These are phyloP conservation scores for Parapsyche elsis DNA, from an alignment of 1,140 invertebrate genomes.

Conservation along the genomic window DNA sequence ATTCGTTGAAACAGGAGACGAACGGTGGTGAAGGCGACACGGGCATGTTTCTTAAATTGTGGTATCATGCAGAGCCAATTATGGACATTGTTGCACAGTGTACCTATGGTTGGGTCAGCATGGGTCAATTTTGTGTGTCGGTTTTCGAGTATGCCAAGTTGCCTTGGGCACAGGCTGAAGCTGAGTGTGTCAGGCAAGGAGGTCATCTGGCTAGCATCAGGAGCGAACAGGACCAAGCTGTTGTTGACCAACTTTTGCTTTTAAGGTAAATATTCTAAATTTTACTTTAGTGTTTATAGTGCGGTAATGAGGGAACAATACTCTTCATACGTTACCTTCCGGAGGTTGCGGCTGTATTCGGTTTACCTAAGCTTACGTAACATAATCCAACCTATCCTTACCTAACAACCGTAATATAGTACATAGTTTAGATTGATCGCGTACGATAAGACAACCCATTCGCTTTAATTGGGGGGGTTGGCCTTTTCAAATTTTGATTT, in stretches of 20 bases:
- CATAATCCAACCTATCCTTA: too few species aligned
- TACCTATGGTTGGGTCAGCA: constrained; percentile 73
- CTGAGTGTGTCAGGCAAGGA: constrained; percentile 70
- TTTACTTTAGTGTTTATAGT: too few species aligned
- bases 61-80: constrained; percentile 68
- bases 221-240: constrained; percentile 70
- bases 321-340: too few species aligned
- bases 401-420: too few species aligned
- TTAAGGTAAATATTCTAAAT: constrained; percentile 66
- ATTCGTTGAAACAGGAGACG: constrained; percentile 12
- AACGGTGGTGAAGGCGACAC: constrained; percentile 58
- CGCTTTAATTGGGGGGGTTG: too few species aligned
- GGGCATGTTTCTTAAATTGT: constrained; percentile 65
- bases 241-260: constrained; percentile 70
- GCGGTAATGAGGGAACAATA: too few species aligned
- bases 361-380: too few species aligned
- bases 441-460: too few species aligned
- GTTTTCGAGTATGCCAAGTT: constrained; percentile 68
- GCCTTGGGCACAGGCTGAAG: constrained; percentile 74
- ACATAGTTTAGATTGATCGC: too few species aligned
- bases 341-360: too few species aligned
- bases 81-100: constrained; percentile 70
- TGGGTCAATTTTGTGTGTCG: constrained; percentile 72
- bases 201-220: constrained; percentile 75
- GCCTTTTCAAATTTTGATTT: too few species aligned